Conservation (phyloP, 2,797 vertebrate genomes). For the Centropyge bicolor region DNA sequence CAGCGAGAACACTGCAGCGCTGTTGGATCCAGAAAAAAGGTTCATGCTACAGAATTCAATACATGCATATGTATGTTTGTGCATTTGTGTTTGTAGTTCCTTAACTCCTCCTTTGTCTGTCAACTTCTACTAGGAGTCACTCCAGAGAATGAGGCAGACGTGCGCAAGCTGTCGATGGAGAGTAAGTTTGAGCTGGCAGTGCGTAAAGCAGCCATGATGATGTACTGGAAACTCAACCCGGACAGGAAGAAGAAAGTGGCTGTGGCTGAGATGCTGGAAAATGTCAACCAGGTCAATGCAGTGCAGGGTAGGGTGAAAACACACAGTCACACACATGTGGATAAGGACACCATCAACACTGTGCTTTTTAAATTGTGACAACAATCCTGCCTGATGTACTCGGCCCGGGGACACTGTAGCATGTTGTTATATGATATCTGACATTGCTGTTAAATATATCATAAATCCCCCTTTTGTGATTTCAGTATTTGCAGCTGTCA, state of each 20-base stretch:
- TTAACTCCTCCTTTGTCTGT: background rate
- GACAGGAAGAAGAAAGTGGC: conserved; percentile 92
- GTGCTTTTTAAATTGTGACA: conserved; percentile 20
- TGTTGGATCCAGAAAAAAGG: conserved; percentile 94
- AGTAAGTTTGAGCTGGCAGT: conserved; percentile 94
- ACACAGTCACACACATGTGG: background rate
- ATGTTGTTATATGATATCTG: conserved; percentile 4
- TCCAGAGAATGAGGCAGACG: conserved; percentile 90
- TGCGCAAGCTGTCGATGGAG: conserved; percentile 90
- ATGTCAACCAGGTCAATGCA: conserved; percentile 90
- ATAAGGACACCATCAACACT: background rate
- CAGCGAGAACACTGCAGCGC: conserved; percentile 87
- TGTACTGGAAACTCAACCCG: conserved; percentile 98
- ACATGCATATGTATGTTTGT: background rate
- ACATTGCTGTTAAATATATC: conserved; percentile 35
- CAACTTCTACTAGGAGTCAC: conserved; percentile 88
- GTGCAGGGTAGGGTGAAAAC: conserved; percentile 70
- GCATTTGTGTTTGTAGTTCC: background rate
- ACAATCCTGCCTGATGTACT: conserved; percentile 4
- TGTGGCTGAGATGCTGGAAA: conserved; percentile 93
- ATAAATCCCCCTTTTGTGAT: conserved; percentile 42
- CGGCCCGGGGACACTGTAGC: background rate
- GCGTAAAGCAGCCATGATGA: conserved; percentile 94
- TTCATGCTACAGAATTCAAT: conserved; percentile 46
- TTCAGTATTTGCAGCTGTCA: conserved; percentile 65